Base-by-base conservation (phyloP, 2,113 vertebrate species). In the Phocoena phocoena region DNA sequence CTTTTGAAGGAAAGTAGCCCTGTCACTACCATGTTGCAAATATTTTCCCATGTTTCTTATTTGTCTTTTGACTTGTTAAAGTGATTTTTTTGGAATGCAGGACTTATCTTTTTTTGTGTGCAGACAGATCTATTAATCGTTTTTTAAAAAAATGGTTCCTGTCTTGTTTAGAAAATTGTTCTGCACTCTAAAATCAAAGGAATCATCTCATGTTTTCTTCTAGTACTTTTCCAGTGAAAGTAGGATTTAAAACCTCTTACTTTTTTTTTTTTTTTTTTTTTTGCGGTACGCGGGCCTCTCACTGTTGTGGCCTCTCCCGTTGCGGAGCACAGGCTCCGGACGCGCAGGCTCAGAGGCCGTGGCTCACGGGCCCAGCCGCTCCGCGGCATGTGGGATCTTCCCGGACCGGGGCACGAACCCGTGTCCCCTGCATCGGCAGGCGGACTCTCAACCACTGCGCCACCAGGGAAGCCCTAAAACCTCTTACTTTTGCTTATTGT, bases 121-220 rank as follows among this genome's bases (percentile, higher is more conserved):
- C 20, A 60, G 73, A 58, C 10, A 60, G 71, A 68, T 67, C 33
- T 84, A 55, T 55, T 65, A 47, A 79, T 63, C 74, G 47, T 86
- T 73, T 73, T 63, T 31, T 0, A 0, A 36, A 62, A 62, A 21
- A 62, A 55, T 86, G 8, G 15, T 58, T 81, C 20, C 38, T 41
- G 10, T 80, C 33, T 96, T 65, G 14, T 80, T 67, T 81, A 67
- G 25, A 68, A 96, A 94, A 94, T 50, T 20, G 73, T 91, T 91
- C 12, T 77, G 31, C 28, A 25, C 28, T 21, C 31, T 60, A 47
- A 81, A 58, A 74, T 94, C 47, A 41, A 67, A 80, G 90, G n/a
- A 90, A 82, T 81, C 8, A 86, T 81, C 28, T 90, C 38, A 67
- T 74, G 9, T 74, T 94, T 85, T 63, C 47, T 87, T 86, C 20